Evolutionary conservation across 2,797 vertebrate species (phyloP).

Genomic region (Hypotaenidia philippensis): DNA sequence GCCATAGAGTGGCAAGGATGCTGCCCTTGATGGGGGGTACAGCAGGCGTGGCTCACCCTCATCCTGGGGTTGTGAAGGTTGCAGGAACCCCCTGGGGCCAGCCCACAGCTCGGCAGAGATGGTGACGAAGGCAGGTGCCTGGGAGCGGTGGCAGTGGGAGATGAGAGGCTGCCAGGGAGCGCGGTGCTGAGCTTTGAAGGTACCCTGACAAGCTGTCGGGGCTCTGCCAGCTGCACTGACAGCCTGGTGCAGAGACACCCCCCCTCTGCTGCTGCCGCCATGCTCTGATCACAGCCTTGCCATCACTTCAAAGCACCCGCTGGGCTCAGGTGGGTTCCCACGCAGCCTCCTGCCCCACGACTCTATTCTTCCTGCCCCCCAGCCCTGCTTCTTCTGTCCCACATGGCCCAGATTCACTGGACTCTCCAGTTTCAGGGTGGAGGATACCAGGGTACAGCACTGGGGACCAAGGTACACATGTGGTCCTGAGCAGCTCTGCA

Average conservation of each 20-base stretch:
- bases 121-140: fast-evolving
- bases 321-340: background rate
- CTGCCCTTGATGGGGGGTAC: background rate
- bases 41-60: background rate
- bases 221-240: background rate
- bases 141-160: background rate
- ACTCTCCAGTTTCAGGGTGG: background rate
- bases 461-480: background rate
- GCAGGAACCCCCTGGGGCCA: fast-evolving
- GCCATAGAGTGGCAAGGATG: background rate
- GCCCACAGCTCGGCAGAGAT: fast-evolving
- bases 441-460: background rate
- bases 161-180: background rate
- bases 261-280: background rate
- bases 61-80: background rate
- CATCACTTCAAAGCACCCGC: constrained; percentile 27
- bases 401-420: background rate
- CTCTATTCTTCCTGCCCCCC: background rate
- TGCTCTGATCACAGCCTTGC: constrained; percentile 13
- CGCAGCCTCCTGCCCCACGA: background rate
- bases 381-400: fast-evolving
- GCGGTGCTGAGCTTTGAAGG: constrained; percentile 39
- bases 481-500: fast-evolving
- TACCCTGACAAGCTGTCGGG: constrained; percentile 35
- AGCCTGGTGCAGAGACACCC: background rate